Percentiles rank a stretch among this genome's conserved stretches.
Evolutionary conservation across 1,140 invertebrate genomes (phyloP).

Genomic region (Paramacrobiotus metropolitanus): DNA sequence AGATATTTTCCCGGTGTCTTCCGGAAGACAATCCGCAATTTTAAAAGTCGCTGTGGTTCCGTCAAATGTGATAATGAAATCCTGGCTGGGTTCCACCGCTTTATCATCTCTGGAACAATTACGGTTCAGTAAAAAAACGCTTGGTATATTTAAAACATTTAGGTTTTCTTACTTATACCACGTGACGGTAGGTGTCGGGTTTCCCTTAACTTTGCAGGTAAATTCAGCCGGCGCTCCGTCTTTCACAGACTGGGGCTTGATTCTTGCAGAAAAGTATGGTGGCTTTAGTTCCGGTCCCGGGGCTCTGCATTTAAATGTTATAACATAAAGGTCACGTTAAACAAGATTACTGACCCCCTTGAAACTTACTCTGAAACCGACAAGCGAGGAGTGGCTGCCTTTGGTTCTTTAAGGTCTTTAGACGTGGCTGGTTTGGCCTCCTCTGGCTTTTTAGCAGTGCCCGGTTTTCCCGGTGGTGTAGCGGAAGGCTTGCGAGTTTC

Average conservation of each 20-base stretch:
- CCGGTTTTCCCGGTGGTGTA: background rate
- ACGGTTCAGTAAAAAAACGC: too few species aligned
- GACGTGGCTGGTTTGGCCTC: background rate
- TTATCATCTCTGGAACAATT: constrained; percentile 33
- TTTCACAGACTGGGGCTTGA: background rate
- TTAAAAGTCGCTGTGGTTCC: constrained; percentile 47
- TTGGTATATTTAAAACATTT: constrained; percentile 8
- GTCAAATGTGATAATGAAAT: constrained; percentile 46
- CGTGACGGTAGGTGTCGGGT: constrained; percentile 43
- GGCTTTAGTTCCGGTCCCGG: background rate
- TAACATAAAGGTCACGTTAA: too few species aligned
- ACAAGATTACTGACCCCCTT: background rate
- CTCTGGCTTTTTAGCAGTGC: background rate
- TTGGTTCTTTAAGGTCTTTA: background rate
- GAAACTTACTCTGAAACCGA: background rate
- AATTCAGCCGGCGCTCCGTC: constrained; percentile 37
- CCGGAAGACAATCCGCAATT: constrained; percentile 39
- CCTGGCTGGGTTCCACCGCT: constrained; percentile 39
- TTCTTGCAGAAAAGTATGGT: background rate
- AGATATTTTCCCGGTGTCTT: constrained; percentile 47
- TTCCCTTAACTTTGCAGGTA: constrained; percentile 33
- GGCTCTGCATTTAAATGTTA: background rate
- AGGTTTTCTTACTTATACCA: constrained; percentile 44
- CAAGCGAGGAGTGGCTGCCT: background rate
- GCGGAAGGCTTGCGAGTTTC: background rate